Conservation (phyloP, 2,113 vertebrate species). For the Neomonachus schauinslandi region DNA sequence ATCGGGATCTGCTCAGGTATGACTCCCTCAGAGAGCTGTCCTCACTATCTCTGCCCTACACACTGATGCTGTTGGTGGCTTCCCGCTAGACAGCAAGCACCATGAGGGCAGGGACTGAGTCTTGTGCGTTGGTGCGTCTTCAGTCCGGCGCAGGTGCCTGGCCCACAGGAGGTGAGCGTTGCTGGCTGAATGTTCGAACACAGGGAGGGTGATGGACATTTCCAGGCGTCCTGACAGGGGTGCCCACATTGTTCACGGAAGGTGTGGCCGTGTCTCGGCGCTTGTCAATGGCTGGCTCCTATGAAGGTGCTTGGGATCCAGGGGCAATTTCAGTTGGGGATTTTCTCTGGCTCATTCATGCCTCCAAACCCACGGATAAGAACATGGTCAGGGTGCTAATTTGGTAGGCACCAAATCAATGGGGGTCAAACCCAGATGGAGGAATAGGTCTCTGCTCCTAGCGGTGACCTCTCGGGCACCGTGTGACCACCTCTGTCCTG, state of each 20-base stretch:
- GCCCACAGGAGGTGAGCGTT: background rate
- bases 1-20: accelerated
- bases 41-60: background rate
- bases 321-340: accelerated
- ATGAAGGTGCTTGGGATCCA: accelerated
- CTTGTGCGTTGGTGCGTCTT: background rate
- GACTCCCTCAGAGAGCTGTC: background rate
- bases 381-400: background rate
- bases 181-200: accelerated
- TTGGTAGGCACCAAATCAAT: background rate
- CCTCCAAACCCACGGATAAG: accelerated
- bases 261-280: accelerated
- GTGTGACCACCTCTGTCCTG: no score
- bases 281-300: accelerated
- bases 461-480: accelerated
- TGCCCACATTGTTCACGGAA: accelerated
- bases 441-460: background rate
- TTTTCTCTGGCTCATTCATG: background rate
- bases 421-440: accelerated
- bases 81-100: accelerated
- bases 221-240: accelerated
- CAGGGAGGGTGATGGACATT: accelerated
- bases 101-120: background rate
- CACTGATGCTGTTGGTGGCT: accelerated
- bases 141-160: background rate